Evolutionary conservation across 2,113 vertebrate species (phyloP).

Genomic region (Cephalopterus ornatus): DNA sequence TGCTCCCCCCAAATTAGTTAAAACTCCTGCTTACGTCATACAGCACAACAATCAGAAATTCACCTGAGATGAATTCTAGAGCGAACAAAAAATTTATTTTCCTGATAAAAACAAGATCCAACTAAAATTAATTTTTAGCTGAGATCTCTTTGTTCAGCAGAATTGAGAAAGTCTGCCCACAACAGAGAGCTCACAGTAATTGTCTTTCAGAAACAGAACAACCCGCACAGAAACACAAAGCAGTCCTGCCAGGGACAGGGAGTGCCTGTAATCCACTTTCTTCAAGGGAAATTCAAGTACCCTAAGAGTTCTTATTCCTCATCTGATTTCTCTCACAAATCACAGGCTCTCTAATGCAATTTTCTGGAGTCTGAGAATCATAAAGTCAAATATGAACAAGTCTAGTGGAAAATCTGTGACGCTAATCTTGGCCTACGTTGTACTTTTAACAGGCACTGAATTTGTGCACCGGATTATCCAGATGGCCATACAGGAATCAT

Average conservation of each 20-base stretch:
- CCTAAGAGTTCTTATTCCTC: constrained; percentile 69
- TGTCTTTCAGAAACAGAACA: constrained; percentile 24
- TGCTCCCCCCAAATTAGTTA: background rate
- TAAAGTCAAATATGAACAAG: constrained; percentile 84
- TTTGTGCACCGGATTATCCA: constrained; percentile 89
- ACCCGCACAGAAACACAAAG: constrained; percentile 69
- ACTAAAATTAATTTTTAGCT: constrained; percentile 42
- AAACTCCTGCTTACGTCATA: background rate
- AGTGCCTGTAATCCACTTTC: constrained; percentile 78
- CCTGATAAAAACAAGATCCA: constrained; percentile 1
- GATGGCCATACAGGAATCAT: constrained; percentile 94
- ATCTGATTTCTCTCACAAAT: constrained; percentile 70
- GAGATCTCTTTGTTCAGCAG: constrained; percentile 42
- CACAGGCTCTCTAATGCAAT: constrained; percentile 79
- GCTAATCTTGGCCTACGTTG: constrained; percentile 86
- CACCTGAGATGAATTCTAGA: constrained; percentile 10
- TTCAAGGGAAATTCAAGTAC: constrained; percentile 71
- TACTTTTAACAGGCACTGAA: constrained; percentile 90
- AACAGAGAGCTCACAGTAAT: constrained; percentile 21
- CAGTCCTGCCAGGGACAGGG: constrained; percentile 55
- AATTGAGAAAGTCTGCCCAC: constrained; percentile 29
- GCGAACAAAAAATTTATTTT: constrained; percentile 37
- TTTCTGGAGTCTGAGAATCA: constrained; percentile 76
- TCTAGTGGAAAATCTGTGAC: constrained; percentile 88
- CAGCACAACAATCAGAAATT: background rate